These are phyloP conservation scores for Holacanthus passer DNA, from an alignment of 2,113 vertebrate species.

Conservation along the genomic window DNA sequence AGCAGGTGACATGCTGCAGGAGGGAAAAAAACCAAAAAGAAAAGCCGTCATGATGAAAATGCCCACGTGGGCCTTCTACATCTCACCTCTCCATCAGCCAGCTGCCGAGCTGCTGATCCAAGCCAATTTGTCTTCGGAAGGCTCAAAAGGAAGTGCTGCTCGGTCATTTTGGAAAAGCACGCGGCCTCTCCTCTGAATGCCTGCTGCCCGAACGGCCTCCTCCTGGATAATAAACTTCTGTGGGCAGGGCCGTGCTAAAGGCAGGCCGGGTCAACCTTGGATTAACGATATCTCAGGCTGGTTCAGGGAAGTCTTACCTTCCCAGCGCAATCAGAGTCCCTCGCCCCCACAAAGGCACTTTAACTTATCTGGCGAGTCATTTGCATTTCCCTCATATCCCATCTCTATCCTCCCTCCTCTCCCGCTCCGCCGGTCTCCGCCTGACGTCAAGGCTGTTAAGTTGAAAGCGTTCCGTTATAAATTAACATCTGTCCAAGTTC, in stretches of 20 bases:
- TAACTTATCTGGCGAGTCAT: slow-evolving; percentile 70
- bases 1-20: slow-evolving; percentile 62
- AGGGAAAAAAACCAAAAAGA: slow-evolving; percentile 27
- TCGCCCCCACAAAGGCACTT: slow-evolving; percentile 61
- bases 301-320: slow-evolving; percentile 60
- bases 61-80: slow-evolving; percentile 53
- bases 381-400: slow-evolving; percentile 66
- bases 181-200: slow-evolving; percentile 37
- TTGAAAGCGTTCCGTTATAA: slow-evolving; percentile 60
- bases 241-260: slow-evolving; percentile 32
- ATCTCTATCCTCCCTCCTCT: slow-evolving; percentile 26
- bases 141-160: slow-evolving; percentile 67
- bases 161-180: slow-evolving; percentile 58
- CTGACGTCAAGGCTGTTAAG: slow-evolving; percentile 51
- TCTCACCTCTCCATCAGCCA: slow-evolving; percentile 73
- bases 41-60: slow-evolving; percentile 69
- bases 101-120: slow-evolving; percentile 73
- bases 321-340: slow-evolving; percentile 58
- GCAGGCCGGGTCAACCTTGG: slow-evolving; percentile 64
- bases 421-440: slow-evolving; percentile 3
- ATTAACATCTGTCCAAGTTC: slow-evolving; percentile 69
- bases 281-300: slow-evolving; percentile 71
- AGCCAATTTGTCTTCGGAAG: slow-evolving; percentile 72
- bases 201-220: slow-evolving; percentile 39
- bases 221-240: slow-evolving; percentile 65